Evolutionary conservation across 2,113 vertebrate genomes (phyloP), one percentile per base, ranked within the genome.

Genomic region (Caretta caretta): DNA sequence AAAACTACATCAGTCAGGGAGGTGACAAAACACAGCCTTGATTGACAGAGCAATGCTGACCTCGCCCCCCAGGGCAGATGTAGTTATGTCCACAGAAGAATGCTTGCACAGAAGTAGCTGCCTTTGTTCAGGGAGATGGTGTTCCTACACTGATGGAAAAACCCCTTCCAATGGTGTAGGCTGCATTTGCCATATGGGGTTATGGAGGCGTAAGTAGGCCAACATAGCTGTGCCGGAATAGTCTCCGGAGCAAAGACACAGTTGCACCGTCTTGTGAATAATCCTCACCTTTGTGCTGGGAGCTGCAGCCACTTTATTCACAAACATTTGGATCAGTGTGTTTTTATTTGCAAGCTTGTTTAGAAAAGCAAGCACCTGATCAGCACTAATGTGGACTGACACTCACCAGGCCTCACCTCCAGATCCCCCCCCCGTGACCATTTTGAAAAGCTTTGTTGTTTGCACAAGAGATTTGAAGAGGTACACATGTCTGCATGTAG

Each of bases 311-410:
- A 35, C 19, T 72, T 72, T 38, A 38, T 38, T 31, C 69, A 57
- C 29, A 4, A 0, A 13, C 1, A 0, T 6, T 53, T 80, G 0
- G 1, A 12, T 12, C 17, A 11, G 1, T n/a, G 22, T 9, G 49
- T 57, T 2, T 83, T 88, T 20, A 16, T 48, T 31, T 48, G 10
- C 22, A 5, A 13, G 0, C 5, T 25, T 10, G 2, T 49, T n/a
- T 87, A 59, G 27, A 16, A 69, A 46, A 56, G 27, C 1, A 50
- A 16, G 2, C 56, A 24, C 31, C 46, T 38, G 53, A n/a, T 3
- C 62, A 72, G 5, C 31, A 20, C 65, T 20, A 69, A 20, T 4
- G 4, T 35, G 59, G 29, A 35, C 29, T 3, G 6, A 31, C 59
- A 17, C 29, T 62, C 59, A 8, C 59, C 31, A 14, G 59, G 29